Percentiles rank a stretch among this genome's conserved stretches.
Conservation (phyloP, 2,888 invertebrate species). For the Calliopum simillimum region DNA sequence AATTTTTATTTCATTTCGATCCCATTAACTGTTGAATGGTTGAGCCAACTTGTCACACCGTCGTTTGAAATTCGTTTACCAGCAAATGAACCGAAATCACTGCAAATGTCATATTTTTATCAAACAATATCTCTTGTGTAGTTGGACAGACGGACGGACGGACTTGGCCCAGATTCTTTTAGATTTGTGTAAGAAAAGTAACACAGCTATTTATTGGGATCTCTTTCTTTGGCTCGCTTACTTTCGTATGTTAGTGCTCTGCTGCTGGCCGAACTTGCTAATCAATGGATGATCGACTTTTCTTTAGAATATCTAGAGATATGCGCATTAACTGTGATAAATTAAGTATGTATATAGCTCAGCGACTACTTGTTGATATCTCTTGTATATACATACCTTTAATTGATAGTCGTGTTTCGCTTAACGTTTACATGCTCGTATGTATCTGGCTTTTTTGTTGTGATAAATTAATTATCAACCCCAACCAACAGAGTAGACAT, state of each 20-base stretch:
- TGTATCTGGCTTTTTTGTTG: not conserved
- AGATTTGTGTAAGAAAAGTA: not conserved
- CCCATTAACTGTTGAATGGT: not conserved
- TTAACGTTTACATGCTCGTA: too few species aligned
- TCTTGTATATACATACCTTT: too few species aligned
- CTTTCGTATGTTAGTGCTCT: not conserved
- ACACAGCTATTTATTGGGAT: conserved; percentile 21
- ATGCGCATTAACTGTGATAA: too few species aligned
- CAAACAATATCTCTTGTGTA: too few species aligned
- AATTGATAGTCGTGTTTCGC: too few species aligned
- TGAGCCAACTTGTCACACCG: conserved; percentile 4
- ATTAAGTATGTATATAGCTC: too few species aligned
- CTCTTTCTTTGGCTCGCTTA: too few species aligned
- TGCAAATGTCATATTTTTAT: conserved; percentile 19
- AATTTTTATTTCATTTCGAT: too few species aligned
- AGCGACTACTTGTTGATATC: too few species aligned
- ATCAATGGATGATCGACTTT: conserved; percentile 17
- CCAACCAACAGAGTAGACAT: not conserved
- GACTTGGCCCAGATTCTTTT: conserved; percentile 28
- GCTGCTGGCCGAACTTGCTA: conserved; percentile 5
- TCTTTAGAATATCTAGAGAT: not conserved
- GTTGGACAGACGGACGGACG: too few species aligned
- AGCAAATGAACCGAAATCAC: conserved; percentile 6
- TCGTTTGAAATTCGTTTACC: conserved; percentile 29
- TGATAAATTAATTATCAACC: conserved; percentile 17